Evolutionary conservation across 2,797 vertebrate genomes (phyloP), one percentile per base, ranked within the genome.

Genomic region (Percopsis omiscomaycus): DNA sequence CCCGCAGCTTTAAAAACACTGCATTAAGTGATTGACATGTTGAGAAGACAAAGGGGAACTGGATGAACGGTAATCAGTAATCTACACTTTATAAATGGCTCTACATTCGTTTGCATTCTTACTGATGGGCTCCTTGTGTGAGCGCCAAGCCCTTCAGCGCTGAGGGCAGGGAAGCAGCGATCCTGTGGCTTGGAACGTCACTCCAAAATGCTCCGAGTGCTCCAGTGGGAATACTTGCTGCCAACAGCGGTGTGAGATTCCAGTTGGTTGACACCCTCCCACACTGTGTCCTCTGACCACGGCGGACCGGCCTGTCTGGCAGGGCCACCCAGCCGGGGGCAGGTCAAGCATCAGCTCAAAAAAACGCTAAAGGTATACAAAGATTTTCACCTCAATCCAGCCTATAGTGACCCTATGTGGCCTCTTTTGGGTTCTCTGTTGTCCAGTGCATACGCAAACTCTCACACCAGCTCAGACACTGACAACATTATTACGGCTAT

Each of bases 261-360:
- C 77, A 74, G 68, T 28, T 47, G 71, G 66, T 83, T 83, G 76
- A 79, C 77, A 81, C 68, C 74, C 74, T 66, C 83, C 78, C 77
- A 80, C 77, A 46, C 15, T 50, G 66, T 47, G 56, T 62, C 63
- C 65, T 32, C 1, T 9, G 60, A 42, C 53, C 56, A 46, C 51
- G 5, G 55, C 58, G 3, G 49, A 30, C 32, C 22, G n/a, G 61
- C 30, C 64, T 42, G 59, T 37, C 1, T 22, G 22, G 22, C 22
- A 22, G 22, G 27, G n/a, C 13, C 54, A n/a, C 28, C 46, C 52
- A 15, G 54, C 50, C 67, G 1, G 49, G 22, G 59, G 27, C 52
- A n/a, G 1, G 51, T 29, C 15, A 66, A 37, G 15, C 48, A 42
- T 11, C 14, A 28, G 13, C 54, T 13, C 50, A 48, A 15, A 54